phyloP scores from a whole-genome alignment of 2,113 vertebrate species.

The Myiopsitta monachus region DNA sequence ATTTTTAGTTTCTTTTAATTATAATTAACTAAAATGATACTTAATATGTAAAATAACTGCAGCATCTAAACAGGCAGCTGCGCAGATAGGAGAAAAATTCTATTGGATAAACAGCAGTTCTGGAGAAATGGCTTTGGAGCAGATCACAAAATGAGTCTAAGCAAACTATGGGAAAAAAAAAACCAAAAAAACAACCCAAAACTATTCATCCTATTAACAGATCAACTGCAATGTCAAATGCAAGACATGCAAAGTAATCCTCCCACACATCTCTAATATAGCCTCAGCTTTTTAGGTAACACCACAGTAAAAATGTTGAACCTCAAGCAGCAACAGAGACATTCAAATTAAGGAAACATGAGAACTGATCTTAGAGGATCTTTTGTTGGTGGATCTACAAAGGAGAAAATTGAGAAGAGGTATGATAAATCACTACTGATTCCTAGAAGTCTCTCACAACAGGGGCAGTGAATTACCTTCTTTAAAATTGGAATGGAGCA shows the following conservation, averaged over 20 bases:
- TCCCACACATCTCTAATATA: not conserved
- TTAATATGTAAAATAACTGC: not conserved
- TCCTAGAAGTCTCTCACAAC: not conserved
- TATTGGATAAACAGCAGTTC: not conserved
- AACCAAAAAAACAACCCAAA: not conserved
- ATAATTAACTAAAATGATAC: not conserved
- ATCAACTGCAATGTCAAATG: not conserved
- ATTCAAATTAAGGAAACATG: not conserved
- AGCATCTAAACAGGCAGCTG: not conserved
- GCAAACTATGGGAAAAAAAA: not conserved
- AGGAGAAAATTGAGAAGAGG: not conserved
- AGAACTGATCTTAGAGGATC: not conserved
- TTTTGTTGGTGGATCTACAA: not conserved
- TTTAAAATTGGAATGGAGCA: not conserved
- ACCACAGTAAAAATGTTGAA: not conserved
- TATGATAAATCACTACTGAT: not conserved
- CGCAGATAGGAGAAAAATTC: not conserved
- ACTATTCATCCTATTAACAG: not conserved
- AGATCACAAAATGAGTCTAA: not conserved
- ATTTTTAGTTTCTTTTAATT: not conserved
- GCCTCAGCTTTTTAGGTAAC: not conserved
- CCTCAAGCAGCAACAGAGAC: not conserved
- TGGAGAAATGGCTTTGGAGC: not conserved
- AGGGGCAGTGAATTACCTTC: not conserved
- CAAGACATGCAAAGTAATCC: not conserved